Percentiles rank a stretch among this genome's conserved stretches.
Evolutionary conservation across 2,797 vertebrate species (phyloP).

Genomic region (Sebastes melanostomus): DNA sequence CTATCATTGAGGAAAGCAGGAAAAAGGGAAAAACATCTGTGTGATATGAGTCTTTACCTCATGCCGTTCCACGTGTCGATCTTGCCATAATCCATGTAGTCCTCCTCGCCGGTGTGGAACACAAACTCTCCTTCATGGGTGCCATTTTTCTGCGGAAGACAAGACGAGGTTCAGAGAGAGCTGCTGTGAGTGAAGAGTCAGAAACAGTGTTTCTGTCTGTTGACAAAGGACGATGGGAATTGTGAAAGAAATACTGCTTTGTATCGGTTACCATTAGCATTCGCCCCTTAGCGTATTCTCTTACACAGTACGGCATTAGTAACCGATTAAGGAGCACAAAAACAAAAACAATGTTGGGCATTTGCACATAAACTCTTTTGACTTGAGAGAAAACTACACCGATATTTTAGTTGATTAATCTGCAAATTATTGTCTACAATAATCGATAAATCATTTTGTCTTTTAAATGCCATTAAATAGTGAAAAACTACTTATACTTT

Average conservation of each 20-base stretch:
- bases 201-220: not conserved
- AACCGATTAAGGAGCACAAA: not conserved
- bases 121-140: slow-evolving; percentile 87
- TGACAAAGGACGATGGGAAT: not conserved
- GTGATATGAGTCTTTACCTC: slow-evolving; percentile 68
- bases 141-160: slow-evolving; percentile 82
- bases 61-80: slow-evolving; percentile 86
- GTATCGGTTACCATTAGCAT: not conserved
- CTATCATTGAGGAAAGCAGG: not conserved
- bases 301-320: not conserved
- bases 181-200: not conserved
- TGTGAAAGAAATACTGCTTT: slow-evolving; percentile 14
- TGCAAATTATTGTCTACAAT: not conserved
- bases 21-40: not conserved
- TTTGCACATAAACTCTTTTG: not conserved
- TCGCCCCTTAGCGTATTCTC: not conserved
- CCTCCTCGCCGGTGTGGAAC: slow-evolving; percentile 82
- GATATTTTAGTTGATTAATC: not conserved
- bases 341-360: not conserved
- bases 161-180: slow-evolving; percentile 14
- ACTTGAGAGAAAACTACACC: not conserved
- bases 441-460: not conserved
- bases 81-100: slow-evolving; percentile 86
- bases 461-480: not conserved
- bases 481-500: not conserved